Base-by-base conservation (phyloP, 2,113 vertebrate genomes). In the Rhinolophus sinicus region DNA sequence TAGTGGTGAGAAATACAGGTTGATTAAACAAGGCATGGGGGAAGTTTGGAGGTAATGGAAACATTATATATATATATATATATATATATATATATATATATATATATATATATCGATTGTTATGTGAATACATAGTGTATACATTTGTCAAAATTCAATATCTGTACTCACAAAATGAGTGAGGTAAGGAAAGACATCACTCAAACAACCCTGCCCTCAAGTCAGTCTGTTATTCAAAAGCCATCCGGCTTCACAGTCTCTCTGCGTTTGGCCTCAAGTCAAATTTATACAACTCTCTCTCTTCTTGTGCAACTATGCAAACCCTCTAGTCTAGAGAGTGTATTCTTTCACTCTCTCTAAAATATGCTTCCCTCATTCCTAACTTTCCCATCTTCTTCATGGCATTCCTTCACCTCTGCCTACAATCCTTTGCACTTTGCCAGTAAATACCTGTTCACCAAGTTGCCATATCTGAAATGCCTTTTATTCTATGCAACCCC, bases 221-320 rank as follows among this genome's bases (percentile, higher is more conserved):
- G 14, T 81, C 33, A 18, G 1, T 28, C 75, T 22, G 19, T 1
- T 64, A 15, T 67, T 90, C 6, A 87, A 44, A 94, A 75, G 8
- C 3, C 6, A 58, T n/a, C n/a, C 0, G 67, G 3, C 0, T 12
- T 82, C 40, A 52, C 14, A 52, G 21, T 18, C 0, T 38, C 12
- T 67, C 1, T 62, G 14, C 6, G 58, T 3, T 44, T 62, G 9
- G 28, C 19, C 50, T 64, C 21, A 78, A 28, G 18, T 2, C 19
- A 50, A 58, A 22, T 3, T 16, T 73, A 30, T 1, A 58, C 3
- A 40, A 24, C 1, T 56, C 21, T 5, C 6, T 58, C 30, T 94
- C 16, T 52, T 44, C 8, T 18, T 44, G 56, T 40, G n/a, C 1
- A 47, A 2, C 11, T 47, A 64, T 4, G 33, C 2, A 90, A 52